Conservation (phyloP, 1,140 invertebrate genomes). For the Pachypeltis micranthus region DNA sequence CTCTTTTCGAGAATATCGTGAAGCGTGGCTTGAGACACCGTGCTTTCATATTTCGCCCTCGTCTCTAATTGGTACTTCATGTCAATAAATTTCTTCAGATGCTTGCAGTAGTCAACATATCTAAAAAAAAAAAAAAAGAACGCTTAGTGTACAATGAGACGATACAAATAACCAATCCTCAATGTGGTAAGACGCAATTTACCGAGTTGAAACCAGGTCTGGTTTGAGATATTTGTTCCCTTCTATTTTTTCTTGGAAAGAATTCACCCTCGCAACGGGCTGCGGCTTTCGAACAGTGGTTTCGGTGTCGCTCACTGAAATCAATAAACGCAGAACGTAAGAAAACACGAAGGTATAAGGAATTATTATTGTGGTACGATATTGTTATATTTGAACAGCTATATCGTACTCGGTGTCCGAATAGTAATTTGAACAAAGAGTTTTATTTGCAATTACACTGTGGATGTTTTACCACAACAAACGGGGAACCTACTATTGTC, state of each 20-base stretch:
- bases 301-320: no score
- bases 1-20: slow-evolving; percentile 1
- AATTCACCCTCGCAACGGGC: neutral
- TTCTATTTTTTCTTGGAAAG: neutral
- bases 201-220: neutral
- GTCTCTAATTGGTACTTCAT: neutral
- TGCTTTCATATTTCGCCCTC: neutral
- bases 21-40: neutral
- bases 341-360: no score
- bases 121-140: neutral
- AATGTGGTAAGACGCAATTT: neutral
- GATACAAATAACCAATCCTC: no score
- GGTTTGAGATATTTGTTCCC: neutral
- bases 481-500: no score
- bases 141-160: neutral
- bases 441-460: no score
- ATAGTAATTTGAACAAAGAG: no score
- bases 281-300: neutral
- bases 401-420: no score
- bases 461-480: no score
- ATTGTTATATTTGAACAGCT: no score
- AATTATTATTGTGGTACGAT: no score
- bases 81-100: neutral
- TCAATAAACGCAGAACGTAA: no score
- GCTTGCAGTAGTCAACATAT: neutral